phyloP scores from a whole-genome alignment of 2,888 invertebrate genomes.

The Nephrotoma flavescens region DNA sequence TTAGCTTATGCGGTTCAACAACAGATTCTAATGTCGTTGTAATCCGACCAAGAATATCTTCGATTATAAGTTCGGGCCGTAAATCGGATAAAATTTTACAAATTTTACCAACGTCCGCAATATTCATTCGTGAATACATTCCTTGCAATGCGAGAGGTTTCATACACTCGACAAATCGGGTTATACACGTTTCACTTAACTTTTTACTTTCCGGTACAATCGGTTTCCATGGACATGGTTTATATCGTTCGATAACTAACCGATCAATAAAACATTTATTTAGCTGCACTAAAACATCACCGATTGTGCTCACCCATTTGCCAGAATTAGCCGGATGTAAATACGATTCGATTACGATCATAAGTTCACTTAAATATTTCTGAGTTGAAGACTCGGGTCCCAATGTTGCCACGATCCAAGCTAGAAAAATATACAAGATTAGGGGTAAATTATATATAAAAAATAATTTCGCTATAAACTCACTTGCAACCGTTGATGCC shows the following conservation, averaged over 20 bases:
- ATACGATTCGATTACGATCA: conserved; percentile 73
- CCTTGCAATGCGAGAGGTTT: conserved; percentile 60
- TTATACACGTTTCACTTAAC: conserved; percentile 66
- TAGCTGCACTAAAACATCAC: conserved; percentile 53
- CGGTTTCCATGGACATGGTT: conserved; percentile 30
- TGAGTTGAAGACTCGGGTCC: conserved; percentile 53
- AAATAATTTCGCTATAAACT: not conserved
- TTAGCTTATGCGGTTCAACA: conserved; percentile 75
- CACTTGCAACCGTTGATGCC: conserved; percentile 13
- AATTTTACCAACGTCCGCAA: conserved; percentile 46
- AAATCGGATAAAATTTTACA: conserved; percentile 63
- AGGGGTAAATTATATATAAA: not conserved
- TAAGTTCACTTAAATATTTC: conserved; percentile 60
- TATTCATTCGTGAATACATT: conserved; percentile 59
- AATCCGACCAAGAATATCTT: conserved; percentile 65
- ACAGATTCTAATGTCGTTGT: conserved; percentile 68
- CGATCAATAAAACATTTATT: conserved; percentile 48
- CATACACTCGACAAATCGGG: conserved; percentile 61
- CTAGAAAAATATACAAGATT: conserved; percentile 24
- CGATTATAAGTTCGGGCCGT: conserved; percentile 69
- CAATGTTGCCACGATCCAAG: conserved; percentile 47
- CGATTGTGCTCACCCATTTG: conserved; percentile 55
- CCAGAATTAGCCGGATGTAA: conserved; percentile 82
- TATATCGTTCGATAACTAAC: conserved; percentile 27
- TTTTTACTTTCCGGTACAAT: conserved; percentile 32